Conservation (phyloP, 2,888 invertebrate species). For the Brenthis ino region DNA sequence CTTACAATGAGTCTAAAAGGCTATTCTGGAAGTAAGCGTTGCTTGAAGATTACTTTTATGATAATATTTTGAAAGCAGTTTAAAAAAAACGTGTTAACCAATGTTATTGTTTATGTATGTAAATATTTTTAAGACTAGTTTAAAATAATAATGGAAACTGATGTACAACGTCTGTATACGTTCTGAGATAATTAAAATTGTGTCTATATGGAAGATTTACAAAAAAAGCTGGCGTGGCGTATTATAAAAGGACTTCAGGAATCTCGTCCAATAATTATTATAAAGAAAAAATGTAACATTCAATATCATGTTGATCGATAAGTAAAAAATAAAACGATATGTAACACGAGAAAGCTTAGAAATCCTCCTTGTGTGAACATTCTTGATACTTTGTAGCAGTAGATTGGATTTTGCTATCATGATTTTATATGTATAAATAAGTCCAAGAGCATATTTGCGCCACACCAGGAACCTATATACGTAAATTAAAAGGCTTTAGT, state of each 20-base stretch:
- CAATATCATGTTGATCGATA: background rate
- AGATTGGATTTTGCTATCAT: no score
- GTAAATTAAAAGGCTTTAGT: constrained; percentile 79
- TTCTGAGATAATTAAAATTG: constrained; percentile 65
- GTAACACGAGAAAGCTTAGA: background rate
- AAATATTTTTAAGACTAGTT: constrained; percentile 64
- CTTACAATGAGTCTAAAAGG: constrained; percentile 32
- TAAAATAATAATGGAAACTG: constrained; percentile 72
- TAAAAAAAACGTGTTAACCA: constrained; percentile 29
- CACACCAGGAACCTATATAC: constrained; percentile 69
- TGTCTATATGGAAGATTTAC: constrained; percentile 54
- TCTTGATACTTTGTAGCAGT: no score
- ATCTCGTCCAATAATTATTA: background rate
- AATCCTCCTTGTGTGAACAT: background rate
- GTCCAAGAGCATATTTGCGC: constrained; percentile 26
- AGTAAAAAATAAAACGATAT: no score
- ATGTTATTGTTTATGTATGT: constrained; percentile 47
- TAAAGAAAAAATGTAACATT: background rate
- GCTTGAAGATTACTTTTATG: constrained; percentile 8
- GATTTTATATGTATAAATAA: background rate
- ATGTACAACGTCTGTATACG: constrained; percentile 82
- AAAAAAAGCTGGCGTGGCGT: constrained; percentile 55
- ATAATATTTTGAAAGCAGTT: constrained; percentile 7
- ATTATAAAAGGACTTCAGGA: constrained; percentile 18
- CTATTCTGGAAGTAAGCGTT: constrained; percentile 14